Evolutionary conservation across 2,888 invertebrate genomes (phyloP), one percentile per base, ranked within the genome.

Genomic region (Leptodirus hochenwartii): DNA sequence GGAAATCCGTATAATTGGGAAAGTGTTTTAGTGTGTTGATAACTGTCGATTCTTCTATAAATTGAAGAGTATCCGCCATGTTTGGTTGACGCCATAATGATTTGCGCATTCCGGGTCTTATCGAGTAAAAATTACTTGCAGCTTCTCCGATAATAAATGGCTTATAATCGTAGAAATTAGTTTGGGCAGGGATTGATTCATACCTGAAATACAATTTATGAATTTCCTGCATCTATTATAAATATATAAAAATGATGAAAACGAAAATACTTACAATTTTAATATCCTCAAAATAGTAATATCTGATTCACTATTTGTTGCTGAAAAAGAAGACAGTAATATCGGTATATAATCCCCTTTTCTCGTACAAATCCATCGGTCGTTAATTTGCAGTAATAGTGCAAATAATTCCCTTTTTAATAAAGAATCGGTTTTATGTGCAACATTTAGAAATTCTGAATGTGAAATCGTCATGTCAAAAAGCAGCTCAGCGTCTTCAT

Each of bases 131-230:
- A 29, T 69, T 69, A 1, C 78, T 70, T 0, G 84, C 87, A 3
- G 77, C 69, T 47, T 71, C 70, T 1, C 87, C 85, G 77, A 82
- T 90, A 1, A 88, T 57, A 43, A 78, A 80, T 0, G 88, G 88
- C 37, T 77, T 51, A 37, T 50, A 56, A 28, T 53, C 50, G 31
- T 49, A 49, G 35, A 54, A 54, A 28, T 40, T 31, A 1, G 51
- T 52, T 34, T 47, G 42, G 1, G 41, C 40, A 2, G 47, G 36
- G 12, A 38, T 38, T 3, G 41, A 39, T 39, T 51, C 53, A 31
- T 47, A 54, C 42, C 53, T 53, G 34, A 29, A 41, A 35, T 30
- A 34, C n/a, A n/a, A n/a, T n/a, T n/a, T n/a, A n/a, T n/a, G n/a
- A n/a, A n/a, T n/a, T n/a, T 4, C 15, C 6, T 25, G n/a, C 14